Base-by-base conservation (phyloP, 2,888 invertebrate genomes). In the Hemaris fuciformis region DNA sequence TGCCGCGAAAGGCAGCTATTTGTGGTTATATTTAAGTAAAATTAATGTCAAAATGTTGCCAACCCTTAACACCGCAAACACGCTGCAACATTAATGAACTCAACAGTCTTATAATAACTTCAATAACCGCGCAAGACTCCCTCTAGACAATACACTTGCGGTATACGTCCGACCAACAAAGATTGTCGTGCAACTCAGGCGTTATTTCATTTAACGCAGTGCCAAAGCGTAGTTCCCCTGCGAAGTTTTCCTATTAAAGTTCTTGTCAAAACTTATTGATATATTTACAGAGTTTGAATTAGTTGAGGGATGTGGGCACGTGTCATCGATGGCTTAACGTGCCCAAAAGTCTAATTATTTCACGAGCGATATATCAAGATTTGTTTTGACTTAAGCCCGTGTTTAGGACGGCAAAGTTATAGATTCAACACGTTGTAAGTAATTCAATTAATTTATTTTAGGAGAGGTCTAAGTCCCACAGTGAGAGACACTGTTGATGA, bases 161-260 rank as follows among this genome's bases (percentile, higher is more conserved):
- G 48, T 48, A 27, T 27, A 27, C 27, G 20, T 43, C 59, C 20
- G 15, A 25, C 34, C 23, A 31, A 22, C 27, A 25, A 18, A 53
- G 34, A 53, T 23, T 41, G 60, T 48, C 60, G 10, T 27, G 41
- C 48, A 41, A 48, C 41, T 53, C 10, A 8, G 15, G 59, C 61
- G 64, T 66, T 71, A 76, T 74, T 77, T 73, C 73, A 73, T 80
- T 78, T 73, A 77, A 76, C 76, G 79, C 79, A 73, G 63, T 69
- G 66, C 64, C 68, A 67, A 66, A 70, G 72, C 75, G 73, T 75
- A 77, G 79, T 81, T 80, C 67, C 67, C 64, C 65, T 63, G 62
- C 43, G 70, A 79, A 86, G 78, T 87, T 87, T 85, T 77, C 81
- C 81, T 81, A 85, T 86, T 83, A 78, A 80, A 79, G 76, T 80